Percentiles rank a stretch among this genome's conserved stretches.
phyloP scores from a whole-genome alignment of 2,888 invertebrate species.

The Tethea ocularis region DNA sequence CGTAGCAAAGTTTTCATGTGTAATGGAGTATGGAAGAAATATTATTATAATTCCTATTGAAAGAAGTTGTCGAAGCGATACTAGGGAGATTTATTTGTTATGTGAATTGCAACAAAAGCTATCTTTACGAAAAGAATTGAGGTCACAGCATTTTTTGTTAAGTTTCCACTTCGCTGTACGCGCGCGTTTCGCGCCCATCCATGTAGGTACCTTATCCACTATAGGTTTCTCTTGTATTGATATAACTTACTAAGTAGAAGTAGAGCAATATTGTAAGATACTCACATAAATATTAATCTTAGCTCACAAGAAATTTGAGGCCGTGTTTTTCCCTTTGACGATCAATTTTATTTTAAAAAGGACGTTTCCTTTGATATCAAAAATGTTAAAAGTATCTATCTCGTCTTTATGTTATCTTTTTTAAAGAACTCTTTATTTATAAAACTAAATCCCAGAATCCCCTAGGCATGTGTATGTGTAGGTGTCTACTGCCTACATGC shows the following conservation, averaged over 20 bases:
- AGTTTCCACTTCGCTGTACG: constrained; percentile 1
- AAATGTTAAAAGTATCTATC: too few species aligned
- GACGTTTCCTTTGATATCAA: too few species aligned
- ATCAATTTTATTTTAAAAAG: too few species aligned
- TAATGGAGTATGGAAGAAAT: constrained; percentile 67
- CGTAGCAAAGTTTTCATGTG: constrained; percentile 51
- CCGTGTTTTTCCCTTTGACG: too few species aligned
- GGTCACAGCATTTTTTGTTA: constrained; percentile 10
- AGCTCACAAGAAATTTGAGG: not conserved
- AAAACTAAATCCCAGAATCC: not conserved
- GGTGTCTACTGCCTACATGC: not conserved
- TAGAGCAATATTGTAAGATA: not conserved
- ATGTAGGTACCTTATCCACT: not conserved
- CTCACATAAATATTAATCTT: not conserved
- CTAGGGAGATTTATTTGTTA: constrained; percentile 45
- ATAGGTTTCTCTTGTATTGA: not conserved
- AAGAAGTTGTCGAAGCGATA: constrained; percentile 45
- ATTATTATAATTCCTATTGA: constrained; percentile 61
- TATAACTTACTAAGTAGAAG: not conserved
- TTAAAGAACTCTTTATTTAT: not conserved
- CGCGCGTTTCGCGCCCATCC: constrained; percentile 1
- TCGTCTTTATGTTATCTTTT: not conserved
- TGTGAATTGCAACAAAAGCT: constrained; percentile 23
- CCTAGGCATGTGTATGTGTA: not conserved
- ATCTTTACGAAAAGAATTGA: constrained; percentile 17